These are phyloP conservation scores for Glossophaga mutica DNA, from an alignment of 2,797 vertebrate species.

Conservation along the genomic window DNA sequence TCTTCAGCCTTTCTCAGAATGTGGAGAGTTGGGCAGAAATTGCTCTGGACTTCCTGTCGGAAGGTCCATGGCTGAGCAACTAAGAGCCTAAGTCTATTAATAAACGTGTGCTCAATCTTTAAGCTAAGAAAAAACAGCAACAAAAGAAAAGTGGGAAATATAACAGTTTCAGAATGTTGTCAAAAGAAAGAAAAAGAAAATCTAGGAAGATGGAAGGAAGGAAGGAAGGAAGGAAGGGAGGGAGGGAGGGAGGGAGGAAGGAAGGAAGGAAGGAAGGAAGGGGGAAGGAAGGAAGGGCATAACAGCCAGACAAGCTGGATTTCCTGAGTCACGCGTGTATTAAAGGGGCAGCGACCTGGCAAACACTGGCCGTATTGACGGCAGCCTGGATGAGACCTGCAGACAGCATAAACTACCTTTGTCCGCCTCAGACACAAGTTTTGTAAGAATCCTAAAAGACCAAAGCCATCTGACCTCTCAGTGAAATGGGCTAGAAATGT, in stretches of 20 bases:
- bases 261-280: too few species aligned
- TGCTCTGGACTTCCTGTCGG: neutral
- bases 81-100: slow-evolving; percentile 13
- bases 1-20: slow-evolving; percentile 5
- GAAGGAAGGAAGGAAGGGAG: too few species aligned
- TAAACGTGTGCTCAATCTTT: neutral
- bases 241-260: neutral
- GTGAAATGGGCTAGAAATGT: neutral
- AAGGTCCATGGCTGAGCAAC: neutral
- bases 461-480: neutral
- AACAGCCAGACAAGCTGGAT: neutral
- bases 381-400: neutral
- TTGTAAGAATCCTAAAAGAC: neutral
- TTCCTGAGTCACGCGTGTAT: neutral
- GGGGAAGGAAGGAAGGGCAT: neutral
- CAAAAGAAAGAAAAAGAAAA: neutral
- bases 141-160: neutral
- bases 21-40: neutral
- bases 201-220: neutral
- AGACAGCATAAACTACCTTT: neutral
- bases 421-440: neutral
- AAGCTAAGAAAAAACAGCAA: neutral
- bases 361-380: neutral
- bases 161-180: neutral
- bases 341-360: neutral